A percentile compares a stretch with the other conserved stretches of the same genome.
phyloP scores from a whole-genome alignment of 2,888 invertebrate genomes.

The Diabrotica balteata region DNA sequence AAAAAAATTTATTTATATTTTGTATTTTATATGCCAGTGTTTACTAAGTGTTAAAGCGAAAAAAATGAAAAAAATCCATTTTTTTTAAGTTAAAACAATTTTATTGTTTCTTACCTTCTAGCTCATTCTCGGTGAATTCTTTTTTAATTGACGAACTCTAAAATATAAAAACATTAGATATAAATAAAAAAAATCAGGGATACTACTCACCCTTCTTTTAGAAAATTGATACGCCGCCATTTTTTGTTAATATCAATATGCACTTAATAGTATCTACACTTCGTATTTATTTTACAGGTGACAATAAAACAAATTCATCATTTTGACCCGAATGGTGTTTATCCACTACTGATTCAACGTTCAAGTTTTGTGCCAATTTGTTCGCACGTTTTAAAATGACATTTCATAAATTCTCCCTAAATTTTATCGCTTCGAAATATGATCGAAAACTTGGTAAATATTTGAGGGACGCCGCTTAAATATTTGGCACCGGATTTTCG shows the following conservation, averaged over 20 bases:
- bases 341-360: slow-evolving; percentile 25
- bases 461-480: background rate
- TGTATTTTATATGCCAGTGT: no score
- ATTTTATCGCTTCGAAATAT: background rate
- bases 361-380: slow-evolving; percentile 28
- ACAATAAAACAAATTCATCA: slow-evolving; percentile 25
- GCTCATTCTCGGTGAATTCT: slow-evolving; percentile 50
- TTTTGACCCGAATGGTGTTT: slow-evolving; percentile 32
- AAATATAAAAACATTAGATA: slow-evolving; percentile 22
- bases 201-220: slow-evolving; percentile 27
- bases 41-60: no score
- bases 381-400: background rate
- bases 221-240: slow-evolving; percentile 16
- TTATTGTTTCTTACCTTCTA: slow-evolving; percentile 43
- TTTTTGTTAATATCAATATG: background rate
- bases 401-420: slow-evolving; percentile 1
- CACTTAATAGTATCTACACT: background rate
- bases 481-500: slow-evolving; percentile 5
- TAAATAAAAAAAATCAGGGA: background rate
- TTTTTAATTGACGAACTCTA: slow-evolving; percentile 52
- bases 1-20: no score
- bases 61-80: no score
- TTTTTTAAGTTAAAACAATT: no score
- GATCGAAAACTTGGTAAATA: background rate
- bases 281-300: background rate